phyloP scores from a whole-genome alignment of 2,797 vertebrate genomes.

The Melanotaenia nigrans region DNA sequence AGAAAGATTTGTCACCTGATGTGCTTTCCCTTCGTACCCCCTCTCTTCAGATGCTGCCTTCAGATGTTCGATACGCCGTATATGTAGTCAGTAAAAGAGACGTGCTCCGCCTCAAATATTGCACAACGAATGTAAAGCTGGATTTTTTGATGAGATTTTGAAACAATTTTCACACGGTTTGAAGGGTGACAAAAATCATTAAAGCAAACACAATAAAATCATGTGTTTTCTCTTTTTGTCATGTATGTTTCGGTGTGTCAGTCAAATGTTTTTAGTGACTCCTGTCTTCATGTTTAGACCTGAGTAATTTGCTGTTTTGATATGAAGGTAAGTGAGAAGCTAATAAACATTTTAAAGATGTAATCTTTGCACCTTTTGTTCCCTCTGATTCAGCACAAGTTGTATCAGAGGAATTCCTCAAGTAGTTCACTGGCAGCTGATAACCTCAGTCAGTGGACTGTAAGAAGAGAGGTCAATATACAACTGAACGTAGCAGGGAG shows the following conservation, averaged over 20 bases:
- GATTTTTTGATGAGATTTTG: constrained; percentile 54
- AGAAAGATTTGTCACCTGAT: constrained; percentile 25
- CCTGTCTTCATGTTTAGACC: neutral
- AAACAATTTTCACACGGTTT: constrained; percentile 58
- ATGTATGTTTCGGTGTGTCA: constrained; percentile 2
- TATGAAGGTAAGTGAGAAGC: constrained; percentile 7
- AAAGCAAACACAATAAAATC: constrained; percentile 62
- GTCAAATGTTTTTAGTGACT: neutral
- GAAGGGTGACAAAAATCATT: constrained; percentile 53
- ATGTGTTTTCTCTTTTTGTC: constrained; percentile 5
- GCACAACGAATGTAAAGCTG: constrained; percentile 54
- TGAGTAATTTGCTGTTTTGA: neutral
- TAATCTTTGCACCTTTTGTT: constrained; percentile 26
- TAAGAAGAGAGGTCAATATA: constrained; percentile 74
- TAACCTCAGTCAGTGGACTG: constrained; percentile 67
- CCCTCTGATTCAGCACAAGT: constrained; percentile 25
- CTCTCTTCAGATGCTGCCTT: constrained; percentile 50
- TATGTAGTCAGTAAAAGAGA: constrained; percentile 16
- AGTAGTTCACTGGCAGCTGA: constrained; percentile 54
- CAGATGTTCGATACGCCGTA: constrained; percentile 37
- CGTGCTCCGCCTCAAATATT: constrained; percentile 49
- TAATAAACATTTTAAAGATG: constrained; percentile 31
- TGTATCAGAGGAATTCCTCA: constrained; percentile 69
- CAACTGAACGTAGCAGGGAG: constrained; percentile 44
- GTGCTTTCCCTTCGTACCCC: constrained; percentile 35